These are phyloP conservation scores for Empidonax traillii DNA, from an alignment of 2,113 vertebrate species.

Conservation along the genomic window DNA sequence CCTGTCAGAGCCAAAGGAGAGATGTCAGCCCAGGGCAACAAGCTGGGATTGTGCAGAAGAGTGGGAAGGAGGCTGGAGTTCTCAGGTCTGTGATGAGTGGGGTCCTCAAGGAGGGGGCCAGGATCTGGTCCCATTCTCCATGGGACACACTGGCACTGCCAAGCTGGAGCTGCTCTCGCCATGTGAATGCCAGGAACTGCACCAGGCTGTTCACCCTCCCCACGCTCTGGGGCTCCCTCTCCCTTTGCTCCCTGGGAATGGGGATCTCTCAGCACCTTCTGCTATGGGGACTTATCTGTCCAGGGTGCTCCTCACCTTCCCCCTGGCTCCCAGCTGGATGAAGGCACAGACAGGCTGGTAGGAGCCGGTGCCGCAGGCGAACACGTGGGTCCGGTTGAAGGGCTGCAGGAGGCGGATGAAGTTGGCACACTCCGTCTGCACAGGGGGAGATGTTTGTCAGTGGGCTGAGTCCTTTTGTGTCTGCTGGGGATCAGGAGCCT, in stretches of 20 bases:
- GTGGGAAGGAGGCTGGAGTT: not conserved
- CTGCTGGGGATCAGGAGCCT: not conserved
- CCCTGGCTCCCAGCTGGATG: constrained; percentile 72
- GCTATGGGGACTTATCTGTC: accelerated
- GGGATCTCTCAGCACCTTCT: not conserved
- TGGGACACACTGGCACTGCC: not conserved
- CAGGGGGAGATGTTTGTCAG: not conserved
- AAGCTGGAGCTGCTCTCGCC: not conserved
- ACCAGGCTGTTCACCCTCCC: not conserved
- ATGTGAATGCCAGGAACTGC: not conserved
- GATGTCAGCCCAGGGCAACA: not conserved
- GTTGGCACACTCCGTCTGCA: constrained; percentile 85
- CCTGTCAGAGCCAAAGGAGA: constrained; percentile 14
- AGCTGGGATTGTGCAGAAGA: not conserved
- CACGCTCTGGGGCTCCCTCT: not conserved
- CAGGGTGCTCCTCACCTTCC: constrained; percentile 66
- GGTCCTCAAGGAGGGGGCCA: accelerated
- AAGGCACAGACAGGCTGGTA: constrained; percentile 84
- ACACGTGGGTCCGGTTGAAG: constrained; percentile 84
- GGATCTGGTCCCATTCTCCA: not conserved
- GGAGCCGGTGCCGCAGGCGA: constrained; percentile 82
- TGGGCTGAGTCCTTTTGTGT: not conserved
- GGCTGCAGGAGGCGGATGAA: constrained; percentile 85
- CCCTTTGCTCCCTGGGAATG: accelerated
- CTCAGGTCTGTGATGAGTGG: not conserved